These are phyloP conservation scores for Ambastaia sidthimunki DNA, from an alignment of 2,797 vertebrate species.

Conservation along the genomic window DNA sequence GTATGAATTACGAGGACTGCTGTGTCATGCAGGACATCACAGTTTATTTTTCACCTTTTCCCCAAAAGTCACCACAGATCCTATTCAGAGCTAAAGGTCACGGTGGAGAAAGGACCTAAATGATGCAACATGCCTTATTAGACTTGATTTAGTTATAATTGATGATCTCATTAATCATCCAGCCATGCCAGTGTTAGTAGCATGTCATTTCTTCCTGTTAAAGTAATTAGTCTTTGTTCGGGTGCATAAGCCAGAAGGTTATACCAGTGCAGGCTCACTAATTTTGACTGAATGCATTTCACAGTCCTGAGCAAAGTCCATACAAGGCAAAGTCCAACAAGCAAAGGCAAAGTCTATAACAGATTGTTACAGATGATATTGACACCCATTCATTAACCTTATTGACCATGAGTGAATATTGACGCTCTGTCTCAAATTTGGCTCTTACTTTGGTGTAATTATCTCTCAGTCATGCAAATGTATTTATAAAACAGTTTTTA, in stretches of 20 bases:
- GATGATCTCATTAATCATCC: conserved; percentile 83
- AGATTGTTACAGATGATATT: conserved; percentile 35
- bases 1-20: conserved; percentile 16
- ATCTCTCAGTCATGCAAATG: neutral
- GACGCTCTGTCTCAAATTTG: conserved; percentile 18
- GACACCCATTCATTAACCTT: neutral
- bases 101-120: conserved; percentile 71
- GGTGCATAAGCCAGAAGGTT: conserved; percentile 70
- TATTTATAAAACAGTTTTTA: neutral
- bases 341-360: conserved; percentile 19
- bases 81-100: conserved; percentile 68
- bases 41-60: conserved; percentile 63
- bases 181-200: conserved; percentile 82
- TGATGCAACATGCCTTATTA: conserved; percentile 81
- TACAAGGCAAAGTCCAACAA: too few relatives aligned
- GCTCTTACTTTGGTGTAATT: neutral
- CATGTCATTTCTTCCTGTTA: conserved; percentile 79
- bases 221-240: conserved; percentile 79
- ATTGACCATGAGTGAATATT: conserved; percentile 16
- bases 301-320: conserved; percentile 34
- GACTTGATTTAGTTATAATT: conserved; percentile 80
- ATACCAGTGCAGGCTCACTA: conserved; percentile 65
- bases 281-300: conserved; percentile 58
- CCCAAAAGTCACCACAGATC: conserved; percentile 60
- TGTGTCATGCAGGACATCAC: conserved; percentile 19